These are phyloP conservation scores for Chlorospingus flavigularis DNA, from an alignment of 2,797 vertebrate genomes.

Conservation along the genomic window DNA sequence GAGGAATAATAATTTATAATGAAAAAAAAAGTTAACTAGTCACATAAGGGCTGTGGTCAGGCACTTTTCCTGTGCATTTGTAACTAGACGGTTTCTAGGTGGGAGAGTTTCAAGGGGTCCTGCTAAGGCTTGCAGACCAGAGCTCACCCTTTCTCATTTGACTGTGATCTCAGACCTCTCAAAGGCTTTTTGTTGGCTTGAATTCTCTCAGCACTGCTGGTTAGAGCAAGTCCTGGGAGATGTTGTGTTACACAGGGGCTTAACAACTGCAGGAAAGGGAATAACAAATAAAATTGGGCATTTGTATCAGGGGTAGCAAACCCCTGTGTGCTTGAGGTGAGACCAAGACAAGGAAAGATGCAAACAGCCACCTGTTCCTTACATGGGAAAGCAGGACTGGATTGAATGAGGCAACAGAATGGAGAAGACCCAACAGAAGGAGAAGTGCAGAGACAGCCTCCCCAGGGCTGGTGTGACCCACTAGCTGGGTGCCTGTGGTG, in stretches of 20 bases:
- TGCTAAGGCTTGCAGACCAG: not conserved
- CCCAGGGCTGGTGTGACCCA: not conserved
- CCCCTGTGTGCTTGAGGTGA: not conserved
- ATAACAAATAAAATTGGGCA: not conserved
- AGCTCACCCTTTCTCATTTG: not conserved
- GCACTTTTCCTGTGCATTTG: not conserved
- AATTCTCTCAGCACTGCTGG: not conserved
- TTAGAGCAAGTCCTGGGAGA: not conserved
- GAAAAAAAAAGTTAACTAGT: not conserved
- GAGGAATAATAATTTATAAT: not conserved
- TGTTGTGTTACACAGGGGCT: accelerated
- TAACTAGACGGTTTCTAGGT: not conserved
- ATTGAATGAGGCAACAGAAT: not conserved
- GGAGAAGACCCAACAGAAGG: not conserved
- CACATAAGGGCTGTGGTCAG: not conserved
- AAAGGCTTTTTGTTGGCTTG: not conserved
- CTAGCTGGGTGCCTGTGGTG: accelerated
- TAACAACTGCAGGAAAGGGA: not conserved
- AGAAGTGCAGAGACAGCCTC: not conserved
- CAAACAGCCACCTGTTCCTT: not conserved
- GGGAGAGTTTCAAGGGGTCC: not conserved
- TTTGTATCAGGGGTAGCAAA: not conserved
- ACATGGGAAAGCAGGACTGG: not conserved
- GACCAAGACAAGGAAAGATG: not conserved
- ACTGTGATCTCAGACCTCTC: not conserved